Percentiles rank a stretch among this genome's conserved stretches.
Evolutionary conservation across 2,797 vertebrate genomes (phyloP).

Genomic region (Diplodus puntazzo): DNA sequence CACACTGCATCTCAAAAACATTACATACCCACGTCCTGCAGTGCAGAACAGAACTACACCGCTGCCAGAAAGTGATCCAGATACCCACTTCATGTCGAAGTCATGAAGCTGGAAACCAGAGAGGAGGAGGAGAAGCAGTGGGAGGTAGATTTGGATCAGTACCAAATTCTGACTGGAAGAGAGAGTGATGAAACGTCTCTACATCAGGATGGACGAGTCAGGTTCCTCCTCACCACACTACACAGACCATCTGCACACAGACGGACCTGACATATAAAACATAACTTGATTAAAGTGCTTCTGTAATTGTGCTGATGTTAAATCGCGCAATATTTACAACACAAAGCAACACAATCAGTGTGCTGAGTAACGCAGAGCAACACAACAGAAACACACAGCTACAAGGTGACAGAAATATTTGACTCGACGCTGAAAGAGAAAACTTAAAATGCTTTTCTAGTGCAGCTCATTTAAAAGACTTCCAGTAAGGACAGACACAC

Average conservation of each 20-base stretch:
- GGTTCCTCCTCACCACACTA: not conserved
- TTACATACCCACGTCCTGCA: too few species aligned
- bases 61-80: not conserved
- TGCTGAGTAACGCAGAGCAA: not conserved
- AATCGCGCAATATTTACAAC: constrained; percentile 44
- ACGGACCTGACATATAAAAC: constrained; percentile 13
- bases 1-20: not conserved
- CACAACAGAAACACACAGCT: not conserved
- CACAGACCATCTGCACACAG: not conserved
- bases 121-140: not conserved
- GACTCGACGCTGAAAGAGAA: not conserved
- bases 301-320: constrained; percentile 35
- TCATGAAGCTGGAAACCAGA: not conserved
- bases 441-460: not conserved
- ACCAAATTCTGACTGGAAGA: constrained; percentile 23
- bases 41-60: too few species aligned
- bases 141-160: constrained; percentile 27
- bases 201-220: not conserved
- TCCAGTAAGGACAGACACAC: not conserved
- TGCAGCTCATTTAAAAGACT: not conserved
- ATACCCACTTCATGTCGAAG: not conserved
- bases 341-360: constrained; percentile 42
- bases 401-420: not conserved
- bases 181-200: not conserved
- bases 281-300: constrained; percentile 35